These are phyloP conservation scores for Aphyosemion australe DNA, from an alignment of 2,113 vertebrate species.

Conservation along the genomic window DNA sequence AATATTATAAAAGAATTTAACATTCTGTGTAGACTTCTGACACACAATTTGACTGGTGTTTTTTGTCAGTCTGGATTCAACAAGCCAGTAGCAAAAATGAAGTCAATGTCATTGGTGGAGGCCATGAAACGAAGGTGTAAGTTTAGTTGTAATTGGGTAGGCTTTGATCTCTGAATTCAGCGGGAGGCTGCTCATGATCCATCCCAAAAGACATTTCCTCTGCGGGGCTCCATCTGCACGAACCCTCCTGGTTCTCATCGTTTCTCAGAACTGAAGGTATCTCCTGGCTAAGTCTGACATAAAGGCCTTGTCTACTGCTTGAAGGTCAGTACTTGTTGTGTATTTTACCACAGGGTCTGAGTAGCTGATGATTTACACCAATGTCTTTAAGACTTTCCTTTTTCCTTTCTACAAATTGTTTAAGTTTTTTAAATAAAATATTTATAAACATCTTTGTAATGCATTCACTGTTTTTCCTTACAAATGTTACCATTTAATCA, in stretches of 20 bases:
- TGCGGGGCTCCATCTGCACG: slow-evolving; percentile 17
- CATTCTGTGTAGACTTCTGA: not conserved
- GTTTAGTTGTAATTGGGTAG: slow-evolving; percentile 47
- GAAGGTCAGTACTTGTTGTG: slow-evolving; percentile 36
- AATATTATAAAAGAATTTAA: slow-evolving; percentile 30
- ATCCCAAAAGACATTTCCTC: slow-evolving; percentile 38
- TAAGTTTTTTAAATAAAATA: no score
- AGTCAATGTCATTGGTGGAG: slow-evolving; percentile 13
- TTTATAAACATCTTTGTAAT: no score
- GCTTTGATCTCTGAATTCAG: slow-evolving; percentile 62
- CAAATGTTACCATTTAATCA: no score
- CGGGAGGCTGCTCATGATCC: slow-evolving; percentile 47
- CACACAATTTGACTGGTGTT: not conserved
- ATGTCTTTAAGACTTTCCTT: not conserved
- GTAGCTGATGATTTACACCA: not conserved
- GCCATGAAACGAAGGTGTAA: slow-evolving; percentile 32
- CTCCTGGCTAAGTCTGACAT: slow-evolving; percentile 39
- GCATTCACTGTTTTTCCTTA: no score
- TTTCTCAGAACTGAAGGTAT: slow-evolving; percentile 24
- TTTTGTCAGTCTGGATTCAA: not conserved
- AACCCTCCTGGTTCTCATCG: slow-evolving; percentile 40
- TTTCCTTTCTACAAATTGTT: not conserved
- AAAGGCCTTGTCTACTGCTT: slow-evolving; percentile 33
- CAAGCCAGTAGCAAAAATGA: not conserved
- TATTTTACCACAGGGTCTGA: slow-evolving; percentile 6